These are phyloP conservation scores for Pachliopta kotzebuea DNA, from an alignment of 2,888 invertebrate genomes.

Conservation along the genomic window DNA sequence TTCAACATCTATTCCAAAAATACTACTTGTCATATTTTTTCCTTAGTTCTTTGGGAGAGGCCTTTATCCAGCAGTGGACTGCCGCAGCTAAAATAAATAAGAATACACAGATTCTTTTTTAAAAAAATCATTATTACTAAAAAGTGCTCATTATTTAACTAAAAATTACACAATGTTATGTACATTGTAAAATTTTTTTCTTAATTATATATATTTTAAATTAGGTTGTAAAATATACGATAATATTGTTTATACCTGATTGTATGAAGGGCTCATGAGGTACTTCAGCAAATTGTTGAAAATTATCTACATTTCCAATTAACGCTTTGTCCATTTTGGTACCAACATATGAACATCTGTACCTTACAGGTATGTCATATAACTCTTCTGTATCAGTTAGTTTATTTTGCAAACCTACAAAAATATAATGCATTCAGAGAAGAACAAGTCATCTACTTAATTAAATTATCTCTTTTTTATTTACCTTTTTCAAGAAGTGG, in stretches of 20 bases:
- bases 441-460: background rate
- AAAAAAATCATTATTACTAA: too few relatives aligned
- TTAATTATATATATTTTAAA: background rate
- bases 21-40: too few relatives aligned
- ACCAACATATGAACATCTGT: conserved; percentile 82
- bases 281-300: conserved; percentile 65
- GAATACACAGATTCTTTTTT: too few relatives aligned
- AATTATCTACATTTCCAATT: conserved; percentile 75
- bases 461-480: conserved; percentile 8
- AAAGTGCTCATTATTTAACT: too few relatives aligned
- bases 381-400: conserved; percentile 89
- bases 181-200: background rate
- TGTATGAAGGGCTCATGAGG: conserved; percentile 74
- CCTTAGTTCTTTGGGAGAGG: too few relatives aligned
- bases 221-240: conserved; percentile 15
- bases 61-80: too few relatives aligned
- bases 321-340: conserved; percentile 80
- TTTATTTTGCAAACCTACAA: conserved; percentile 82
- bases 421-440: conserved; percentile 11
- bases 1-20: too few relatives aligned
- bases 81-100: too few relatives aligned
- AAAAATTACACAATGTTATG: too few relatives aligned
- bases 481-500: conserved; percentile 89
- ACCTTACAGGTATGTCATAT: conserved; percentile 87
- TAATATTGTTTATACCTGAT: conserved; percentile 49